Base-by-base conservation (phyloP, 2,113 vertebrate genomes). In the Rhea pennata region DNA sequence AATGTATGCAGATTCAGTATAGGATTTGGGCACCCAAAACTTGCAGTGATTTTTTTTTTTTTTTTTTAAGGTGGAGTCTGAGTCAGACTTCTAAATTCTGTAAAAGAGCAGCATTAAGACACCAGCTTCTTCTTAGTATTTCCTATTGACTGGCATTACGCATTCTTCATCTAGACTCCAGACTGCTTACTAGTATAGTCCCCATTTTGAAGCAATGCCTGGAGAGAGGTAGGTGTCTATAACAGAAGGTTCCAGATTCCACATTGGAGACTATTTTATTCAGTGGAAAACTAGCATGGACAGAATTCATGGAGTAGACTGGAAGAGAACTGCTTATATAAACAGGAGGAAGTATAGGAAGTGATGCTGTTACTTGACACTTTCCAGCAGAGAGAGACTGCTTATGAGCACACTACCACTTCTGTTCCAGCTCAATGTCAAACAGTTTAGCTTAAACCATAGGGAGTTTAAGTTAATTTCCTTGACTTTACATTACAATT, bases 61-160 rank as follows among this genome's bases (percentile, higher is more conserved):
- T 46, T 46, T 46, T 46, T 46, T 46, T 16, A 46, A 46, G 71
- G 31, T 79, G 24, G 27, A 62, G 27, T 36, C 24, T 0, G 0
- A 59, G 40, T 46, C 46, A 46, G 71, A 62, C 4, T 1, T 1
- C 12, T 33, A 36, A 67, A 51, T 36, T 31, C 15, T n/a, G 56
- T 19, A 81, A 19, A 15, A 31, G 22, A 46, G 58, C n/a, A 84
- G 26, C 3, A 40, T 71, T 48, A 56, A 44, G 31, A 21, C 7
- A 36, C 12, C 40, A 72, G 27, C 10, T 31, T n/a, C 27, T 5
- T 62, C 17, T 80, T 31, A 11, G 10, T 4, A 16, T 85, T 83
- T 83, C 36, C 31, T 62, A 82, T 64, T 66, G 76, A 58, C 29
- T 53, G 33, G 33, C n/a, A 36, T 31, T 51, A 66, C 46, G 17